A percentile compares a stretch with the other conserved stretches of the same genome.
Conservation (phyloP, 2,113 vertebrate genomes). For the Chaetorhynchus papuensis region DNA sequence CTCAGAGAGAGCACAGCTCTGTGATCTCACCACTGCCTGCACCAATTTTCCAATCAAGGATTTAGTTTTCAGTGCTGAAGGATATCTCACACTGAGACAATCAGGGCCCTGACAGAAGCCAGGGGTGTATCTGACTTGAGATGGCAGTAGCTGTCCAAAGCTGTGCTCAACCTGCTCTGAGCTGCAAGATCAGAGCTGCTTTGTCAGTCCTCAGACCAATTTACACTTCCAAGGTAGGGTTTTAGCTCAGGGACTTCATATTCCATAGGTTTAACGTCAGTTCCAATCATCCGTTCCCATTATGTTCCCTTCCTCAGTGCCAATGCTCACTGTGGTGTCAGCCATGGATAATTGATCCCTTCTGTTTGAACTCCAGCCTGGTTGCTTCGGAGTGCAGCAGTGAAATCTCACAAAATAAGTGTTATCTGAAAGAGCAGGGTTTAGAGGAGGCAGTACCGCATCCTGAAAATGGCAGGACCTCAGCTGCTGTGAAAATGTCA, state of each 20-base stretch:
- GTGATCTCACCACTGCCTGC: background rate
- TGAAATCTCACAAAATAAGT: background rate
- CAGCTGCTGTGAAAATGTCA: background rate
- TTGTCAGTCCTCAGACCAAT: background rate
- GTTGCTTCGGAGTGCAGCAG: background rate
- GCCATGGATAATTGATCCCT: background rate
- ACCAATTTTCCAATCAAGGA: background rate
- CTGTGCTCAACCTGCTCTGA: background rate
- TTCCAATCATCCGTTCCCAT: background rate
- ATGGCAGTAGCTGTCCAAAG: background rate
- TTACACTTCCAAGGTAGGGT: background rate
- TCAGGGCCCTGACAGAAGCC: background rate
- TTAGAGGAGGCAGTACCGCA: background rate
- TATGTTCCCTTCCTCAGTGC: background rate
- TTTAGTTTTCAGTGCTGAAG: background rate
- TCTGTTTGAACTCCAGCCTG: background rate
- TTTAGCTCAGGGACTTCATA: background rate
- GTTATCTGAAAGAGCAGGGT: background rate
- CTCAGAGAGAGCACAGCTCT: background rate
- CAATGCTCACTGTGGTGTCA: background rate
- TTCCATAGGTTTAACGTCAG: background rate
- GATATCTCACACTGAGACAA: background rate
- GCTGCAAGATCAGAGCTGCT: background rate
- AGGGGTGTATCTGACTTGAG: background rate
- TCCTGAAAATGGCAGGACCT: background rate